Base-by-base conservation (phyloP, 2,113 vertebrate genomes). In the Antigone vipio region DNA sequence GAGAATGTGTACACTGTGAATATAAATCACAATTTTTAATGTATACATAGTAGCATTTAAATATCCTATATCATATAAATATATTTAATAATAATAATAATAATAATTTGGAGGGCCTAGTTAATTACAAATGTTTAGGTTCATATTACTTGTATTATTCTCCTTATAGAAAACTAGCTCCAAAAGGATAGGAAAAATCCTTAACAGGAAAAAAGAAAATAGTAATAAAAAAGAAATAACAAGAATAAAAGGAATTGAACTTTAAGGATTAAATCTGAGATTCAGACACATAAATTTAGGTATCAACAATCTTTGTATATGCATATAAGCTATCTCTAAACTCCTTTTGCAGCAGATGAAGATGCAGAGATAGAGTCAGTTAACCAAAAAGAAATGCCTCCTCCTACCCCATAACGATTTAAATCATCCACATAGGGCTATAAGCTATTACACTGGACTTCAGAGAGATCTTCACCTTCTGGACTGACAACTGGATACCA, bases 41-140 rank as follows among this genome's bases (percentile, higher is more conserved):
- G 5, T 32, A 47, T 35, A n/a, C 5, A 13, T 9, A 32, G 0
- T 24, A 56, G 3, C 4, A 49, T 11, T 49, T 72, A 64, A 67
- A 35, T 34, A 76, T 19, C 6, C 23, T 50, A 38, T 38, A 8
- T n/a, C 7, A 15, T 68, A 67, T 32, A 68, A 23, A 50, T 38
- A 2, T 10, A 21, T 34, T 12, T 67, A 19, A 40, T 3, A 66
- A 32, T 6, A 38, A 38, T 38, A 52, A 20, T 5, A 38, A 5
- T 1, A 47, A 35, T 1, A 69, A 42, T 24, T 67, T 44, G 2
- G 9, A 40, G 6, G 3, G 4, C 1, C 1, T 71, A 49, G 4
- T 56, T 76, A 5, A 18, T 56, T 64, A 16, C 13, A 64, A 55
- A 47, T 0, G 6, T 60, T 77, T 38, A 45, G 3, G 22, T 47